Evolutionary conservation across 2,888 invertebrate species (phyloP).

Genomic region (Trachelus troglodyta): DNA sequence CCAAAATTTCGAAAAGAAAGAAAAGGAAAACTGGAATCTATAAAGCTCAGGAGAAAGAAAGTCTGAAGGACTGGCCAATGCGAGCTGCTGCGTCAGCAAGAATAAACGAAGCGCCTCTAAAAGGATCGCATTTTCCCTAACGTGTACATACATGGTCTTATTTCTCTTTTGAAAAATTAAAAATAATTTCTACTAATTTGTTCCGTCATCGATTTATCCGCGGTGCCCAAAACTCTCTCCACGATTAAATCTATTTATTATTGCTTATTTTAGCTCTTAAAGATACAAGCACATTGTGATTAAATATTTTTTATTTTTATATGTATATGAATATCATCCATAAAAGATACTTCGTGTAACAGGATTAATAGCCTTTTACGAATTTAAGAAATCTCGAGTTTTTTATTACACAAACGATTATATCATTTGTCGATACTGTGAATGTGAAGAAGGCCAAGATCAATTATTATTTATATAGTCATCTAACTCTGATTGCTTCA

Average conservation of each 20-base stretch:
- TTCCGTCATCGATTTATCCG: neutral
- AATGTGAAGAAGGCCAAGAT: too few species aligned
- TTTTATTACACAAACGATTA: too few species aligned
- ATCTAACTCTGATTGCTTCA: too few species aligned
- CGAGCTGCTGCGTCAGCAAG: neutral
- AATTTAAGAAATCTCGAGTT: too few species aligned
- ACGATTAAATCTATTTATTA: neutral
- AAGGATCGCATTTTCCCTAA: neutral
- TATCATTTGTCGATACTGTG: too few species aligned
- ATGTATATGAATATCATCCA: neutral
- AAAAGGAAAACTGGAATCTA: neutral
- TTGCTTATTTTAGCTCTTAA: neutral
- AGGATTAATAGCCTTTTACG: neutral
- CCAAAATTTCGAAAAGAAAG: neutral
- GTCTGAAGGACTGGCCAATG: neutral
- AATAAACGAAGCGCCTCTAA: neutral
- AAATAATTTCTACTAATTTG: neutral
- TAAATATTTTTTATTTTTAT: neutral
- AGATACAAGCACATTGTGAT: neutral
- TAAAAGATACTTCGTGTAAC: neutral
- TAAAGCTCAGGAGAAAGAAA: neutral
- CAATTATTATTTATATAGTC: too few species aligned
- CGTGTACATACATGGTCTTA: neutral
- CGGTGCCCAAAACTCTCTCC: neutral
- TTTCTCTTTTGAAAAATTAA: neutral